Percentiles rank a stretch among this genome's conserved stretches.
Evolutionary conservation across 23 tunicate species (phyloP).

Genomic region (Phallusia fumigata): DNA sequence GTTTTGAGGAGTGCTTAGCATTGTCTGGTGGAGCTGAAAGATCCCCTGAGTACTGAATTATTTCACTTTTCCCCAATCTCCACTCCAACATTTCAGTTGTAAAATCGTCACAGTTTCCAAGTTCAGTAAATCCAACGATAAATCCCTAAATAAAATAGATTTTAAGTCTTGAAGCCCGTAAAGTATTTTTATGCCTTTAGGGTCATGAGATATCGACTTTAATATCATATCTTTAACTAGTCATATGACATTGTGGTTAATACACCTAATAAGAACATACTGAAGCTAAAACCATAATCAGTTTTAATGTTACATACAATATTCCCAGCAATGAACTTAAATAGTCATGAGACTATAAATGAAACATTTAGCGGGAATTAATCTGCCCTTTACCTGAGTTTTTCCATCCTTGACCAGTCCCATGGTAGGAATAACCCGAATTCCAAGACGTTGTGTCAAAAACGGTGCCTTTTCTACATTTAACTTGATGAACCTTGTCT

Average conservation of each 20-base stretch:
- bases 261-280: no score
- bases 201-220: no score
- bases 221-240: no score
- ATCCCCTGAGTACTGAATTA: conserved; percentile 88
- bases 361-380: neutral
- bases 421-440: conserved; percentile 92
- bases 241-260: no score
- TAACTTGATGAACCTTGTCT: conserved; percentile 88
- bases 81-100: conserved; percentile 99
- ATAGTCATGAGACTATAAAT: neutral
- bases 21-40: conserved; percentile 75
- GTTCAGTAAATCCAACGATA: conserved; percentile 92
- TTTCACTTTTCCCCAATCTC: conserved; percentile 86
- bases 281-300: no score
- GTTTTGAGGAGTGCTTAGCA: conserved; percentile 11
- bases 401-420: conserved; percentile 85
- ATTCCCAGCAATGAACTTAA: no score
- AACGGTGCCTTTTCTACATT: conserved; percentile 99
- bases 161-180: conserved; percentile 25
- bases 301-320: no score
- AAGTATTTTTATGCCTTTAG: no score
- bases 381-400: conserved; percentile 58
- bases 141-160: conserved; percentile 67
- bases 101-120: conserved; percentile 98
- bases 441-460: conserved; percentile 85